Base-by-base conservation (phyloP, 2,888 invertebrate species). In the Coelogynopora nodosa region DNA sequence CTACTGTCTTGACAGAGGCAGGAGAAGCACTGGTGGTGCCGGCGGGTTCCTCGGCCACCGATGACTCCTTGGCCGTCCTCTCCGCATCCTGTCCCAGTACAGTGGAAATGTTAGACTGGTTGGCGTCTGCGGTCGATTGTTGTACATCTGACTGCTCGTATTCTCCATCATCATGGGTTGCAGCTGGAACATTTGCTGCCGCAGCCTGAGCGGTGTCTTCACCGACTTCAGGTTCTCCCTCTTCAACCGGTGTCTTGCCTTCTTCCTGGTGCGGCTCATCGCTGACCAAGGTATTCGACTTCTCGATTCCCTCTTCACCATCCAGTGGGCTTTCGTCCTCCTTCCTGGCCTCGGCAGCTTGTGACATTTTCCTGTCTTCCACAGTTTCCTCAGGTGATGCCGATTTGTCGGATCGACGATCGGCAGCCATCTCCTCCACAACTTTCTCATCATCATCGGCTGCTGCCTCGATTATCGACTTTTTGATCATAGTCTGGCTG, bases 401-500 rank as follows among this genome's bases (percentile, higher is more conserved):
- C 0, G n/a, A n/a, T n/a, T n/a, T n/a, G n/a, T 27, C 74, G 0
- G 28, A 84, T 30, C 87, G n/a, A n/a, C n/a, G n/a, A n/a, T n/a
- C n/a, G n/a, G n/a, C n/a, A n/a, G n/a, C 67, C 84, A 87, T 67
- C 10, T 87, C 82, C 28, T 27, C 82, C 49, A 84, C 82, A 26
- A 31, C 18, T 67, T 29, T 67, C 31, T 26, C 30, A 18, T 74
- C 86, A 27, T 82, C 84, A 18, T 31, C 26, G 10, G 84, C 31
- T 5, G 88, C 84, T 67, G 23, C 85, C 26, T 18, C 49, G 10
- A 86, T 86, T 18, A 26, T 87, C 86, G 23, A 74, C 74, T 74
- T 5, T 26, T 26, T 74, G 23, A 23, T 2, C 74, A 74, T 88
- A n/a, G 88, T 88, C 27, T 90, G 90, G 30, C 90, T 90, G 86